Base-by-base conservation (phyloP, 2,113 vertebrate species). In the Oryzias woworae region DNA sequence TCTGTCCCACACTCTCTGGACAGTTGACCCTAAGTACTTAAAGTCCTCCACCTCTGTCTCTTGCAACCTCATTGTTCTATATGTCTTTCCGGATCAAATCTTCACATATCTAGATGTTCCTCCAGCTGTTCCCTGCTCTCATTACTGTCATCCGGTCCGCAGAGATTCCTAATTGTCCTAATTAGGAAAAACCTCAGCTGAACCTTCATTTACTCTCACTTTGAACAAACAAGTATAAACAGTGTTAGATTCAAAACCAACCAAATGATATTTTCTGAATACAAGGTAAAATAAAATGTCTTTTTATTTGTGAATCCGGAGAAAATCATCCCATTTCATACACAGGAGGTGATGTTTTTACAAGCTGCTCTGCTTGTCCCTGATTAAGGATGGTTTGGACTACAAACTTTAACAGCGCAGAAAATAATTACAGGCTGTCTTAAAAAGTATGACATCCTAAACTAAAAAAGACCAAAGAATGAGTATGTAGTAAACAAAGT, bases 391-490 rank as follows among this genome's bases (percentile, higher is more conserved):
- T 62, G 58, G 66, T 61, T 75, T 43, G 31, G 66, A 64, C 69
- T 53, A 78, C 88, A 88, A 91, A 89, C 44, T 73, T 88, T 87
- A 84, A 87, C 80, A 77, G 71, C 73, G 4, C 44, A 67, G 52
- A 60, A 86, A 12, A 83, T 86, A 86, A 86, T 85, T 75, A 62
- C 69, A 1, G 62, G 58, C 77, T 82, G 75, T 80, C 85, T 85
- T 72, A 71, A 58, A 43, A 56, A 75, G 76, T 77, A 81, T 73
- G 61, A 80, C 68, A 56, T 68, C 49, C 67, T 73, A 77, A 65
- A 51, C 52, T 42, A 60, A 56, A 70, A 56, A 22, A n/a, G 42
- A 53, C 43, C 67, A 17, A 31, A 48, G 17, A 47, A 63, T 65
- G 65, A 45, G 71, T 22, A 61, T 45, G 57, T 22, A 36, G 7